Evolutionary conservation across 2,888 invertebrate species (phyloP).

Genomic region (Watsonalla binaria): DNA sequence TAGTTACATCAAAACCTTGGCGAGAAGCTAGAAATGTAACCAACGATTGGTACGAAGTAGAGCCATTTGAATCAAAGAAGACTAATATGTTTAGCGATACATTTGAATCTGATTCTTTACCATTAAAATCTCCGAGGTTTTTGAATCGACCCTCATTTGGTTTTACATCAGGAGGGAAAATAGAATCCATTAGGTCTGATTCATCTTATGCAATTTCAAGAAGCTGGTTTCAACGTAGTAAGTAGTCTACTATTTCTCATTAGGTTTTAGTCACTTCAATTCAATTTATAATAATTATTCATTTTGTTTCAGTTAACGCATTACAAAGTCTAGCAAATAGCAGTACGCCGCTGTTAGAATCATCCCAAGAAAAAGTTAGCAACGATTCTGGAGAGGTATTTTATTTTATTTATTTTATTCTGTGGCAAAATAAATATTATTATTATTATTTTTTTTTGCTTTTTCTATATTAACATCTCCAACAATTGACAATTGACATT

Average conservation of each 20-base stretch:
- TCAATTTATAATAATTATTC: neutral
- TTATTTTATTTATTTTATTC: slow-evolving; percentile 26
- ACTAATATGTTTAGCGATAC: slow-evolving; percentile 36
- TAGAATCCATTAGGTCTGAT: slow-evolving; percentile 50
- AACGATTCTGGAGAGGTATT: slow-evolving; percentile 50
- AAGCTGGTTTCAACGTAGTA: slow-evolving; percentile 71
- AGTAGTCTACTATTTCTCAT: slow-evolving; percentile 27
- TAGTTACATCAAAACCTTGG: slow-evolving; percentile 87
- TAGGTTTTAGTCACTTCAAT: slow-evolving; percentile 7
- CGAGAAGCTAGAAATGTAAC: slow-evolving; percentile 43
- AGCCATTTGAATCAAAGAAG: slow-evolving; percentile 57
- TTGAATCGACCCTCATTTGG: slow-evolving; percentile 78
- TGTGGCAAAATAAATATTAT: too few relatives aligned
- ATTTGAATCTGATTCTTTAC: slow-evolving; percentile 42
- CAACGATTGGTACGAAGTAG: slow-evolving; percentile 47
- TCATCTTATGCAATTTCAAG: slow-evolving; percentile 60
- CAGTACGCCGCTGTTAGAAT: slow-evolving; percentile 65
- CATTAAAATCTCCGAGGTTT: slow-evolving; percentile 75
- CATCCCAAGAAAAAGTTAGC: slow-evolving; percentile 42
- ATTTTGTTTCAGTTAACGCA: slow-evolving; percentile 76
- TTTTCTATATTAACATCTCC: neutral
- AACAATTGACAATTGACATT: slow-evolving; percentile 1
- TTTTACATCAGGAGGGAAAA: slow-evolving; percentile 51
- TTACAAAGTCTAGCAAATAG: slow-evolving; percentile 62
- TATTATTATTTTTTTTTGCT: too few relatives aligned